These are phyloP conservation scores for Thecophora atra DNA, from an alignment of 2,888 invertebrate species.

Conservation along the genomic window DNA sequence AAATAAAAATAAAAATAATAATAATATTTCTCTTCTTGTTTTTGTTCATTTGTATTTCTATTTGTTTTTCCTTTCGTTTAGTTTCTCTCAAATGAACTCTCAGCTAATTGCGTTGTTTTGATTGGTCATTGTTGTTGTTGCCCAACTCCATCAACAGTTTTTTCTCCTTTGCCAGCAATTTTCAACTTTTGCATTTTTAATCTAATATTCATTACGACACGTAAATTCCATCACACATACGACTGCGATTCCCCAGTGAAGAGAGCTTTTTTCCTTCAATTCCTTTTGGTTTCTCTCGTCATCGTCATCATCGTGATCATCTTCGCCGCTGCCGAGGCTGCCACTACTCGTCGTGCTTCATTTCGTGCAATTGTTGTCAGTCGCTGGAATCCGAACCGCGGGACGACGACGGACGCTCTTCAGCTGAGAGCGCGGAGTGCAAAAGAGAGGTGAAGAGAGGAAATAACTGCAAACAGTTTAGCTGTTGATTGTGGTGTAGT, in stretches of 20 bases:
- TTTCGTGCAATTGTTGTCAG: slow-evolving; percentile 28
- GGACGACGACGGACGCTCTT: background rate
- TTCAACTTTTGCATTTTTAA: slow-evolving; percentile 33
- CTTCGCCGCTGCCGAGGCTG: slow-evolving; percentile 11
- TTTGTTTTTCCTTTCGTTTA: background rate
- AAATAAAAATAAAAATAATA: no score
- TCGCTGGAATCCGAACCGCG: background rate
- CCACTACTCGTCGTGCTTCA: slow-evolving; percentile 24
- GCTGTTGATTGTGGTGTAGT: slow-evolving; percentile 24
- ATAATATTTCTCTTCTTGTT: background rate
- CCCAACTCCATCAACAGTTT: no score
- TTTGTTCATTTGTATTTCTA: background rate
- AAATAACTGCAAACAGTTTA: slow-evolving; percentile 27
- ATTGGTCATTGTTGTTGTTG: background rate
- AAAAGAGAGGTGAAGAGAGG: background rate
- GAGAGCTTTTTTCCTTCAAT: background rate
- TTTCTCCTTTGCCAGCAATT: slow-evolving; percentile 18
- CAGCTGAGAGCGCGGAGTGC: background rate
- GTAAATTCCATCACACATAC: slow-evolving; percentile 46
- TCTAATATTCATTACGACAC: slow-evolving; percentile 49
- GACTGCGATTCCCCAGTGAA: no score
- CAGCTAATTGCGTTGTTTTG: slow-evolving; percentile 18
- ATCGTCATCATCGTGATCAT: background rate
- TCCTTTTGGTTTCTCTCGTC: slow-evolving; percentile 1
- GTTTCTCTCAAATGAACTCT: background rate